Evolutionary conservation across 2,888 invertebrate species (phyloP).

Genomic region (Drosophila histrio): DNA sequence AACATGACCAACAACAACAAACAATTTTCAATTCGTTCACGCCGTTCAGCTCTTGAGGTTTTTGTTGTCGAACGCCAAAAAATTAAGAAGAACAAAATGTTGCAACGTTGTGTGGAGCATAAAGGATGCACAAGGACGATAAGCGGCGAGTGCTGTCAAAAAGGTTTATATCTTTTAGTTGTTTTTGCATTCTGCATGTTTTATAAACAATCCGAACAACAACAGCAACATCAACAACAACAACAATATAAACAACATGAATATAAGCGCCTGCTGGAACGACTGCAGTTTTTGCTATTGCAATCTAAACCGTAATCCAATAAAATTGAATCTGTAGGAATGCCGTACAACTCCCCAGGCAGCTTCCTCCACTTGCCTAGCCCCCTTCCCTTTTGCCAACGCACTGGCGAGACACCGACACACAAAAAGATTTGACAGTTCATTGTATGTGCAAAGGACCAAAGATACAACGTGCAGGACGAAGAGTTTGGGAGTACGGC

Average conservation of each 20-base stretch:
- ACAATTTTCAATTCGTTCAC: conserved; percentile 80
- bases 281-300: conserved; percentile 68
- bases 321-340: conserved; percentile 74
- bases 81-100: conserved; percentile 43
- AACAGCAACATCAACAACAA: conserved; percentile 30
- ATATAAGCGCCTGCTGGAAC: conserved; percentile 47
- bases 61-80: conserved; percentile 35
- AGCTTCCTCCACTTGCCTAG: neutral
- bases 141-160: conserved; percentile 48
- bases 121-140: conserved; percentile 35
- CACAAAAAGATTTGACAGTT: conserved; percentile 72
- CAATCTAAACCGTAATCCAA: conserved; percentile 80
- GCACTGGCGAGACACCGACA: conserved; percentile 29
- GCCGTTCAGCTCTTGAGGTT: conserved; percentile 32
- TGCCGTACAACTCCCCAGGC: conserved; percentile 19
- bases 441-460: conserved; percentile 38
- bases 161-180: conserved; percentile 8
- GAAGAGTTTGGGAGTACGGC: neutral
- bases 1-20: conserved; percentile 52
- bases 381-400: neutral
- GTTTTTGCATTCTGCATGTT: conserved; percentile 63
- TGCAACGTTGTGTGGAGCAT: neutral
- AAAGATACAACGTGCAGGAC: conserved; percentile 14
- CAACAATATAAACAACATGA: conserved; percentile 35
- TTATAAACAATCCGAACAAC: conserved; percentile 65